Evolutionary conservation across 2,113 vertebrate species (phyloP), one percentile per base, ranked within the genome.

Genomic region (Archilochus colubris): DNA sequence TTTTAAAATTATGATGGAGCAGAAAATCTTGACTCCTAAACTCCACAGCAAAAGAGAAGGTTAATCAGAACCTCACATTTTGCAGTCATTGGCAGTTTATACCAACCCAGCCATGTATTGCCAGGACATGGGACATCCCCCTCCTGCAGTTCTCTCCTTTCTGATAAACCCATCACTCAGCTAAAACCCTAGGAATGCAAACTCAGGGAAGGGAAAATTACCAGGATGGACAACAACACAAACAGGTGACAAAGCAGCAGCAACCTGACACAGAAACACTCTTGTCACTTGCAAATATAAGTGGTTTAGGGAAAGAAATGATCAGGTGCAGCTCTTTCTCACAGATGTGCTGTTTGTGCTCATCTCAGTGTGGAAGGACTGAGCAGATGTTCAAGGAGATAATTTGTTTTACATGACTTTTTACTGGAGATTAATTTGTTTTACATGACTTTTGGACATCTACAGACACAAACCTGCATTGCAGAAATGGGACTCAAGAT

Each of bases 231-330:
- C 23, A 38, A 28, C 0, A 3, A 21, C 24, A 30, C 40, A 27
- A 61, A n/a, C 6, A 58, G 43, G 13, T 28, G 36, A 43, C 36
- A 17, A 36, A 67, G 21, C 58, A 57, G 31, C 25, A 69, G 14
- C 33, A 31, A 38, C 3, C 17, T 58, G 50, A 59, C 12, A 3
- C 10, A 43, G 0, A 76, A 46, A 23, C 7, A 59, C 33, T 11
- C 14, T 19, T 19, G 48, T 14, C 19, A 0, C 5, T 17, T 11
- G 17, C 28, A 78, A 38, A 43, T 11, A 28, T 1, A 12, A 2
- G 3, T 36, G 54, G 22, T 69, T 63, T 43, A 73, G 14, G 67
- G 55, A 19, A 68, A 25, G 40, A 40, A 40, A 40, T 40, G 8
- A 13, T 4, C 15, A 40, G 8, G 19, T 19, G 27, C 21, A 20